Base-by-base conservation (phyloP, 1,140 invertebrate genomes). In the Ceratosolen solmsi region DNA sequence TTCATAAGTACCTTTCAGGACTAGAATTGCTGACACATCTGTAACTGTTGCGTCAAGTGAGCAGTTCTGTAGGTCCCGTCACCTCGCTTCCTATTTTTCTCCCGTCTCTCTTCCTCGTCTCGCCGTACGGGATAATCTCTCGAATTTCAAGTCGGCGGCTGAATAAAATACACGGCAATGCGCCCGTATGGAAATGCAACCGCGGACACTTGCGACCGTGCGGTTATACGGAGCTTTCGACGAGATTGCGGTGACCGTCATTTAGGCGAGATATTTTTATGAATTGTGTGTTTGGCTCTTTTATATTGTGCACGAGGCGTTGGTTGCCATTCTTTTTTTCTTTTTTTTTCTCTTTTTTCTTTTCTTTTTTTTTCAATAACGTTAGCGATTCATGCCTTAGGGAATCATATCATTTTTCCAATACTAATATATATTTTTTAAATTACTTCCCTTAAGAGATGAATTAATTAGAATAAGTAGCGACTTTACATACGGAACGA, bases 211-310 rank as follows among this genome's bases (percentile, higher is more conserved):
- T 11, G 49, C 20, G 17, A 25, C 0, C 5, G 17, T 7, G 30
- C 8, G 38, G 60, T 68, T 77, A 51, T 33, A 60, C 41, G 58
- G 70, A 71, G 49, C 49, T 79, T 79, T 79, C n/a, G 30, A 15
- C n/a, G 5, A 56, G 65, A 56, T 71, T 79, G 60, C 58, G 2
- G 1, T 7, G 1, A 27, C 41, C 25, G 1, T 51, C 25, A 1
- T 27, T 46, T 49, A 15, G 25, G 20, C 20, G 17, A 77, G 56
- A 9, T 74, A 51, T 49, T 74, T 75, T n/a, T 56, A 33, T 1
- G 30, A 1, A 60, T 38, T 38, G 60, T 38, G 60, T 58, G 22
- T 41, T 60, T 36, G 8, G 25, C 7, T n/a, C 0, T 38, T 75
- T 65, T 33, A 46, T 13, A 13, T 46, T 13, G 41, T 46, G 5